Conservation (phyloP, 1,140 invertebrate genomes). For the Leptinotarsa texana region DNA sequence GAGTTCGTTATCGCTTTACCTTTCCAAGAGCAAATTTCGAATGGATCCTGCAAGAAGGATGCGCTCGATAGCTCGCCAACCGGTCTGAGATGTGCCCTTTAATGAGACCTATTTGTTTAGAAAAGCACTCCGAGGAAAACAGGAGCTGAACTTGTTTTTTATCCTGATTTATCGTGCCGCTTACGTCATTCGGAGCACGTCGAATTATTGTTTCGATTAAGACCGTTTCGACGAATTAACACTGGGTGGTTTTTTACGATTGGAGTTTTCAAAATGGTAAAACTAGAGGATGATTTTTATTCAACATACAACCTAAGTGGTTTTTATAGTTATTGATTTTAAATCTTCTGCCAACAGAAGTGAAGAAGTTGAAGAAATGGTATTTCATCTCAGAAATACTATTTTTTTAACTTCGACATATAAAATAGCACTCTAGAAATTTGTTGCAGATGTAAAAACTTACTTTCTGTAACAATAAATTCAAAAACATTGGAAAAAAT, state of each 20-base stretch:
- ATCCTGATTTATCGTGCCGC: constrained; percentile 35
- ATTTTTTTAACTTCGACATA: too few relatives aligned
- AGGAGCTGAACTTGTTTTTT: constrained; percentile 35
- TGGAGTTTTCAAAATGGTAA: too few relatives aligned
- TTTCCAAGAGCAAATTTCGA: not conserved
- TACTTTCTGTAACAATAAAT: too few relatives aligned
- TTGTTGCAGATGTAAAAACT: too few relatives aligned
- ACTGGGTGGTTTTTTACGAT: not conserved
- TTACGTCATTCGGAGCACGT: constrained; percentile 29
- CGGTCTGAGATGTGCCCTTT: constrained; percentile 27
- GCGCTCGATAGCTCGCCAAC: constrained; percentile 29
- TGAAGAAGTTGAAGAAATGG: too few relatives aligned
- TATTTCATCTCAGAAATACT: too few relatives aligned
- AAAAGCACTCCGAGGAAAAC: constrained; percentile 33
- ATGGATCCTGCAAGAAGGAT: constrained; percentile 18
- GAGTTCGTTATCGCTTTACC: not conserved
- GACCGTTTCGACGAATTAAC: constrained; percentile 18
- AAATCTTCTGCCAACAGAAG: too few relatives aligned
- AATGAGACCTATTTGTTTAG: constrained; percentile 38
- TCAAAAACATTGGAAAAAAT: too few relatives aligned
- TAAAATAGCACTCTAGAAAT: too few relatives aligned
- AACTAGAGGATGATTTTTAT: too few relatives aligned
- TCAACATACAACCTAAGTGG: too few relatives aligned
- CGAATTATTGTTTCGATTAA: constrained; percentile 29
- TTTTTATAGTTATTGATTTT: too few relatives aligned